These are phyloP conservation scores for Chironomus tentans DNA, from an alignment of 2,888 invertebrate genomes.

Conservation along the genomic window DNA sequence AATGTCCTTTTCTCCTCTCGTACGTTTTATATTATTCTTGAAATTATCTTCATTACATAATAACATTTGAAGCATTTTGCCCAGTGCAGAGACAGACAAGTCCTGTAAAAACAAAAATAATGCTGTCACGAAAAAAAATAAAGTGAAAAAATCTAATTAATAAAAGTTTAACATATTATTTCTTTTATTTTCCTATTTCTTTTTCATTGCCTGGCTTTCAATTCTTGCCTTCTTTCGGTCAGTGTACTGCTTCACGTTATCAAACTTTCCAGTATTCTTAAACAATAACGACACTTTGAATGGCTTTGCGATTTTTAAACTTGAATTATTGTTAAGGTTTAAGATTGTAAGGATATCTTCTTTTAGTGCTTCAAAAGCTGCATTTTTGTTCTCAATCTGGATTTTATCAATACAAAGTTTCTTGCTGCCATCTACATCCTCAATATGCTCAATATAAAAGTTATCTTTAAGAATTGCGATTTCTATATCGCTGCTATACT, in stretches of 20 bases:
- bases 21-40: too few relatives aligned
- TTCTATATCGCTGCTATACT: neutral
- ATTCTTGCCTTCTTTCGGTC: slow-evolving; percentile 64
- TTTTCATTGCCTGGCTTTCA: slow-evolving; percentile 41
- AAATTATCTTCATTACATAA: too few relatives aligned
- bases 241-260: slow-evolving; percentile 71
- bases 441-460: neutral
- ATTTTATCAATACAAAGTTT: neutral
- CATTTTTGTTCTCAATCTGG: neutral
- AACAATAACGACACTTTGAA: slow-evolving; percentile 51
- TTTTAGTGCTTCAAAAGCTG: neutral
- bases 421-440: slow-evolving; percentile 31
- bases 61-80: too few relatives aligned
- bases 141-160: neutral
- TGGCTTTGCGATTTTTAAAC: neutral
- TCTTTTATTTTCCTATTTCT: slow-evolving; percentile 30
- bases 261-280: slow-evolving; percentile 57
- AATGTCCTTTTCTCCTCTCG: neutral
- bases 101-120: neutral
- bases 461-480: neutral
- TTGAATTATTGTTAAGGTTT: neutral
- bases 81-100: neutral
- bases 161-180: neutral
- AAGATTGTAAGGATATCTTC: neutral
- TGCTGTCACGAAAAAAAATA: neutral